Conservation (phyloP, 1,140 invertebrate species). For the Aphelinus atriplicis region DNA sequence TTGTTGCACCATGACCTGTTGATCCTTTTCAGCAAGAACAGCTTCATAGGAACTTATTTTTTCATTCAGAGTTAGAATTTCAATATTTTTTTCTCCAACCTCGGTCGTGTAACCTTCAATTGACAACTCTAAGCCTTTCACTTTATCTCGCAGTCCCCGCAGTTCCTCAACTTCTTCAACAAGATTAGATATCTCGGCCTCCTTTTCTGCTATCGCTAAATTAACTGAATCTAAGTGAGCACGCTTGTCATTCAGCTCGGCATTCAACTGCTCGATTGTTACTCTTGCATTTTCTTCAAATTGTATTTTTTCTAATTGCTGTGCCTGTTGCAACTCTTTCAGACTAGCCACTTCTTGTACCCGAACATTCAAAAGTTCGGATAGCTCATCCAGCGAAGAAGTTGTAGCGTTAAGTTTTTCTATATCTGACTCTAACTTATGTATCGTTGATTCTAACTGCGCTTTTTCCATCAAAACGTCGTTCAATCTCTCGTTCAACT, state of each 20-base stretch:
- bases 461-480: slow-evolving; percentile 54
- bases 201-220: slow-evolving; percentile 1
- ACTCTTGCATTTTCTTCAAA: slow-evolving; percentile 46
- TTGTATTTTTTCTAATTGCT: slow-evolving; percentile 48
- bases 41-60: background rate
- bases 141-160: background rate
- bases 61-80: background rate
- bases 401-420: slow-evolving; percentile 28
- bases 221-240: slow-evolving; percentile 16
- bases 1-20: background rate
- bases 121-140: slow-evolving; percentile 2
- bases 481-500: slow-evolving; percentile 60
- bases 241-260: slow-evolving; percentile 41
- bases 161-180: background rate
- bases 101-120: slow-evolving; percentile 17
- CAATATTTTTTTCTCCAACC: background rate
- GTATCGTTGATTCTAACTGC: slow-evolving; percentile 15
- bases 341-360: slow-evolving; percentile 58
- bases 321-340: slow-evolving; percentile 65
- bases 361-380: slow-evolving; percentile 54
- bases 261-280: slow-evolving; percentile 44
- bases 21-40: background rate
- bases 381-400: slow-evolving; percentile 50
- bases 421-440: slow-evolving; percentile 49
- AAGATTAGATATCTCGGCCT: slow-evolving; percentile 46